Evolutionary conservation across 1,140 invertebrate species (phyloP).

Genomic region (Drosophila suzukii): DNA sequence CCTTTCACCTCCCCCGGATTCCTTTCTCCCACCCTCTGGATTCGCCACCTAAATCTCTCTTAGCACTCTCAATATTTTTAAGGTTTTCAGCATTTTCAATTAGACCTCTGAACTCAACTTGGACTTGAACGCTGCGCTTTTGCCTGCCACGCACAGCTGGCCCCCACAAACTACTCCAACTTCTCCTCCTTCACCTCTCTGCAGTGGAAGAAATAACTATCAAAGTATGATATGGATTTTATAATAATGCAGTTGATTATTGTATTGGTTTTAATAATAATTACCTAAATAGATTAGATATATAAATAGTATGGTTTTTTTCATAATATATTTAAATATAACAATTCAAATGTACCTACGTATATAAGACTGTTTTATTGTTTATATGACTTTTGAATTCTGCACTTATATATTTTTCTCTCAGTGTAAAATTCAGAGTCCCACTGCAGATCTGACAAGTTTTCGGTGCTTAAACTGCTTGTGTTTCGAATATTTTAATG

Average conservation of each 20-base stretch:
- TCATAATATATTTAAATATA: too few relatives aligned
- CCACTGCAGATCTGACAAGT: slow-evolving; percentile 62
- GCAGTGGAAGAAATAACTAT: not conserved
- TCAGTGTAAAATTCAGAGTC: slow-evolving; percentile 3
- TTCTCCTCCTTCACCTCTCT: slow-evolving; percentile 6
- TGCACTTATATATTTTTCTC: not conserved
- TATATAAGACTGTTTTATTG: too few relatives aligned
- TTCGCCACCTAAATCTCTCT: slow-evolving; percentile 32
- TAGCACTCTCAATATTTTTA: slow-evolving; percentile 76
- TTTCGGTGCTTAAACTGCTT: slow-evolving; percentile 76
- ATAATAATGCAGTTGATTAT: not conserved
- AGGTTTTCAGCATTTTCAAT: slow-evolving; percentile 83
- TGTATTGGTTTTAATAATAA: too few relatives aligned
- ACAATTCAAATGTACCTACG: too few relatives aligned
- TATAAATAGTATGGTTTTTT: too few relatives aligned
- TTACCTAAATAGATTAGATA: too few relatives aligned
- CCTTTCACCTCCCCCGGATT: slow-evolving; percentile 3
- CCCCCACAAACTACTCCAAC: slow-evolving; percentile 36
- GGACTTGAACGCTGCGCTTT: slow-evolving; percentile 46
- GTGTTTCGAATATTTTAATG: slow-evolving; percentile 82
- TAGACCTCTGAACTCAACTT: slow-evolving; percentile 78
- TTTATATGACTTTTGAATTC: too few relatives aligned
- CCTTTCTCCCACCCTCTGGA: not conserved
- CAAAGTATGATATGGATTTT: too few relatives aligned
- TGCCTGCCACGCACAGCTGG: slow-evolving; percentile 45